A percentile compares a stretch with the other conserved stretches of the same genome.
phyloP scores from a whole-genome alignment of 2,113 vertebrate genomes.

The Oreochromis spilurus region DNA sequence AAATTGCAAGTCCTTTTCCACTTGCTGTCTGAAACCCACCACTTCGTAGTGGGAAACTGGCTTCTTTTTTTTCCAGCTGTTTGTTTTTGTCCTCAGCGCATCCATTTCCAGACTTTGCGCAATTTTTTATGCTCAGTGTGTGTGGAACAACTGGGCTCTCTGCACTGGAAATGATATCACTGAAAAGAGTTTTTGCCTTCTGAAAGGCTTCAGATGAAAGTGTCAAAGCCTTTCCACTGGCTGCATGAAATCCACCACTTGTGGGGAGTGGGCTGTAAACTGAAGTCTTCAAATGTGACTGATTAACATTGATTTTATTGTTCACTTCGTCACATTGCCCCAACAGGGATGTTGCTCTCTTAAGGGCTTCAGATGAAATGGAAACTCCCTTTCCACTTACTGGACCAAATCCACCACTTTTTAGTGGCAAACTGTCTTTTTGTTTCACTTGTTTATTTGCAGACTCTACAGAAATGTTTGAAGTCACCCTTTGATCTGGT shows the following conservation, averaged over 20 bases:
- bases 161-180: slow-evolving; percentile 53
- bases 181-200: slow-evolving; percentile 63
- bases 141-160: background rate
- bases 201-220: slow-evolving; percentile 67
- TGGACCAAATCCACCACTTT: slow-evolving; percentile 75
- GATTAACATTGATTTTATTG: background rate
- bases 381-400: slow-evolving; percentile 74
- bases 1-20: slow-evolving; percentile 73
- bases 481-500: background rate
- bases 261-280: background rate
- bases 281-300: background rate
- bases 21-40: slow-evolving; percentile 78
- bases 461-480: background rate
- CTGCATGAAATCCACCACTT: slow-evolving; percentile 75
- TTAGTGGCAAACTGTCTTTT: background rate
- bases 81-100: background rate
- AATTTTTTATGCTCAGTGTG: rapidly evolving
- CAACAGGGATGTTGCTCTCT: slow-evolving; percentile 71
- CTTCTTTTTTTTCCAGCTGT: background rate
- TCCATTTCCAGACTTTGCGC: background rate
- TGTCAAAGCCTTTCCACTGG: slow-evolving; percentile 73
- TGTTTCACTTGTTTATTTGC: background rate
- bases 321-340: slow-evolving; percentile 54
- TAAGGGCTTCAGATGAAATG: slow-evolving; percentile 71
- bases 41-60: background rate